Evolutionary conservation across 2,888 invertebrate genomes (phyloP), one percentile per base, ranked within the genome.

Genomic region (Ichneumoninae sp.): DNA sequence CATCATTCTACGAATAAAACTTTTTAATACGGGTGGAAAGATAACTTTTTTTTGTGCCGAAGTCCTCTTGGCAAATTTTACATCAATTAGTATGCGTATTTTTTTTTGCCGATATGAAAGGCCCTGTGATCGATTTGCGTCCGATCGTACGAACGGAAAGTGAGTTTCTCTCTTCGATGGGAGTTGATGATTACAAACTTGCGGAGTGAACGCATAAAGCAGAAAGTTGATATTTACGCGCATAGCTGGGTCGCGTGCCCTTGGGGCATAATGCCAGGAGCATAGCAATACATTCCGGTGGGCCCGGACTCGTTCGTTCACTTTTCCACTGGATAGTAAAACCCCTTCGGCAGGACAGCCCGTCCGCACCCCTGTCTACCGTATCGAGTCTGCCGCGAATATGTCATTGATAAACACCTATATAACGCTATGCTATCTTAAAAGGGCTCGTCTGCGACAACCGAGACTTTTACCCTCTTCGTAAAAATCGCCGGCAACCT

Each of bases 321-420:
- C 70, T 44, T 70, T 54, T 30, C 81, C 81, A 79, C 85, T 70
- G 71, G 57, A 66, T 70, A 26, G 47, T 33, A n/a, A 75, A 84
- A 63, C 66, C 80, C 83, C 80, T 82, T 75, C 75, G 80, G 47
- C 50, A 60, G 76, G 81, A 70, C 70, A 78, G 78, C 79, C 74
- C 66, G 30, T 33, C 57, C 76, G 36, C 85, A 81, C 87, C 87
- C 86, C 86, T 84, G 77, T 87, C 85, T 81, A 70, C 85, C 78
- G 86, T 89, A 88, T 88, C 86, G 87, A 87, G 87, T 83, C 86
- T 71, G 85, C 82, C 80, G 81, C 86, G 87, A 88, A 89, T 92
- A 92, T 91, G 92, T 92, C 92, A 92, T 91, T 92, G 92, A 92
- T 92, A 92, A 92, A 92, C 90, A 88, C 87, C 89, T 90, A 83